A percentile compares a stretch with the other conserved stretches of the same genome.
Evolutionary conservation across 2,797 vertebrate species (phyloP).

Genomic region (Cossypha heuglini): DNA sequence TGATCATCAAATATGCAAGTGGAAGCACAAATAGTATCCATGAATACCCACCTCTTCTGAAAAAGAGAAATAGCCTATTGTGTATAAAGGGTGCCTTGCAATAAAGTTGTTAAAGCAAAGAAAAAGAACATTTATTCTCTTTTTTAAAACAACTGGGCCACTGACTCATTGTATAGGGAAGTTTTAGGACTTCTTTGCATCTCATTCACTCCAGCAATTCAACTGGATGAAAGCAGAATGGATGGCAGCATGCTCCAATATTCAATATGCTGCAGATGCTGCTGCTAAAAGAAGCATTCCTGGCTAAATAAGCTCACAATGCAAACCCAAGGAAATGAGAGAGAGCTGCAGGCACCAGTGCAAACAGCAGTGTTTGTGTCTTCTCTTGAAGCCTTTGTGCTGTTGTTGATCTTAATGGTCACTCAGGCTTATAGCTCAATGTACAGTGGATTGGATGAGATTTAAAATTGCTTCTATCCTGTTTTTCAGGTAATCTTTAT

Average conservation of each 20-base stretch:
- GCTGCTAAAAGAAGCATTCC: conserved; percentile 19
- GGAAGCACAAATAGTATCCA: neutral
- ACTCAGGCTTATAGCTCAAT: neutral
- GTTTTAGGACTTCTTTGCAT: neutral
- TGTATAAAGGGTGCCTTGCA: neutral
- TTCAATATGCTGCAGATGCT: conserved; percentile 46
- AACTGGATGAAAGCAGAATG: conserved; percentile 29
- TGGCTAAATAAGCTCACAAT: conserved; percentile 26
- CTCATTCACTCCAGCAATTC: conserved; percentile 12
- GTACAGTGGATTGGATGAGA: neutral
- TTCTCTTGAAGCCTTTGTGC: neutral
- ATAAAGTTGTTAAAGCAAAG: neutral
- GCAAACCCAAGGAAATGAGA: neutral
- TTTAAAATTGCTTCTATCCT: neutral
- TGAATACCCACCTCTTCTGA: neutral
- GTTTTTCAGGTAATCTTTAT: neutral
- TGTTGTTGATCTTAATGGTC: neutral
- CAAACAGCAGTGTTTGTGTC: neutral
- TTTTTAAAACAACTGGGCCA: neutral
- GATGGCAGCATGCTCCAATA: conserved; percentile 2
- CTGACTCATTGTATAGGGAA: neutral
- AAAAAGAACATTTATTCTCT: neutral
- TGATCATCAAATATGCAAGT: neutral
- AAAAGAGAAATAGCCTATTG: neutral
- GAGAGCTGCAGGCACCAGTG: neutral